A percentile compares a stretch with the other conserved stretches of the same genome.
These are phyloP conservation scores for zebrafish (Danio rerio) DNA, from an alignment of 2,113 vertebrate species.

Conservation along the genomic window DNA sequence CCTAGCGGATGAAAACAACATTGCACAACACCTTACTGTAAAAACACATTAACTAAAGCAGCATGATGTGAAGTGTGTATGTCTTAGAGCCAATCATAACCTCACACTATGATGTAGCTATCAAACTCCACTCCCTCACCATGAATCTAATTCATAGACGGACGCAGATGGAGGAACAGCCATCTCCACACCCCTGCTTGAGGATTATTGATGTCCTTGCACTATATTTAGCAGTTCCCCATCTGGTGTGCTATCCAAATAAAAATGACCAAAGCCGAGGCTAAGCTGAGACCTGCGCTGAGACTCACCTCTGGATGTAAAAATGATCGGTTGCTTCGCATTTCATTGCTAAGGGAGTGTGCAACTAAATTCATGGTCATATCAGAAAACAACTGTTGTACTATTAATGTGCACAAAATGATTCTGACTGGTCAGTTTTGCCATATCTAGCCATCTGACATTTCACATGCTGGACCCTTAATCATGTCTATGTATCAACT, in stretches of 20 bases:
- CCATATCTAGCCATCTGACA: neutral
- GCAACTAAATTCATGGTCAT: neutral
- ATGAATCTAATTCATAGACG: constrained; percentile 21
- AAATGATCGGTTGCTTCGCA: neutral
- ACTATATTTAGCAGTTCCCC: constrained; percentile 60
- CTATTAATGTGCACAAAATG: neutral
- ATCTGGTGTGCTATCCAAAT: constrained; percentile 52
- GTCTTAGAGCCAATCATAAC: neutral
- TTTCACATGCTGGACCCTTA: neutral
- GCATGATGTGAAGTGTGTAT: neutral
- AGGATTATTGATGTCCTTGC: constrained; percentile 61
- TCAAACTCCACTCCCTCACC: constrained; percentile 35
- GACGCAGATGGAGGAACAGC: constrained; percentile 54
- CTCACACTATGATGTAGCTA: neutral
- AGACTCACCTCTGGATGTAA: constrained; percentile 1
- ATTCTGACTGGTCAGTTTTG: neutral
- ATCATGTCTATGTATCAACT: neutral
- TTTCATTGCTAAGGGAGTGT: neutral
- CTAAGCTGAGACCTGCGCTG: neutral
- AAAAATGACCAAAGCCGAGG: constrained; percentile 9
- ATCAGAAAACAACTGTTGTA: neutral
- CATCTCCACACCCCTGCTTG: constrained; percentile 44
- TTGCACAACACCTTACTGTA: neutral
- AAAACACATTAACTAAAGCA: neutral
- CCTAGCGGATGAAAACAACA: neutral